Conservation (phyloP, 2,113 vertebrate genomes). For the Cryptomyrus ogoouensis region DNA sequence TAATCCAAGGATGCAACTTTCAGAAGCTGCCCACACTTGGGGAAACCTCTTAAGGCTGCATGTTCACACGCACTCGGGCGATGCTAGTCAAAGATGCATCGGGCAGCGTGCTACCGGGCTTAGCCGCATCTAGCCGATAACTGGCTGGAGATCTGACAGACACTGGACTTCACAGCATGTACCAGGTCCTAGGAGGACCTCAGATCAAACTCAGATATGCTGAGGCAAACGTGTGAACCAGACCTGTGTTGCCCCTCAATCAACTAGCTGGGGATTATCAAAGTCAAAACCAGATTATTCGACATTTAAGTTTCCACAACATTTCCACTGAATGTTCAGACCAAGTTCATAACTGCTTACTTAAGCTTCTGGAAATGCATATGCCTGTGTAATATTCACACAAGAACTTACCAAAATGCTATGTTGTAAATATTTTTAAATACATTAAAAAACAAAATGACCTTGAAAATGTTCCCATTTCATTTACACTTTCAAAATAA, state of each 20-base stretch:
- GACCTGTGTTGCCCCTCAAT: neutral
- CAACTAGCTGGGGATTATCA: neutral
- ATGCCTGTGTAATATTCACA: neutral
- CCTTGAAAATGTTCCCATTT: neutral
- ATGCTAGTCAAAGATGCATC: neutral
- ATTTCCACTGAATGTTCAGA: neutral
- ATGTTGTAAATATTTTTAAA: neutral
- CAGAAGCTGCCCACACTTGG: neutral
- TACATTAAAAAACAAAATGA: neutral
- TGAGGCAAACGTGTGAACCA: neutral
- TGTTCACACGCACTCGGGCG: neutral
- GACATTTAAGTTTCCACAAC: neutral
- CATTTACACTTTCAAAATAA: neutral
- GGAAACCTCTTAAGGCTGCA: neutral
- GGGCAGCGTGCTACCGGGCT: neutral
- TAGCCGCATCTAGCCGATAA: neutral
- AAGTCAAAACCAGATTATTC: neutral
- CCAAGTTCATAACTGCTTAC: neutral
- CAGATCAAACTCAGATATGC: slow-evolving; percentile 7
- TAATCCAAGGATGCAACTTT: neutral
- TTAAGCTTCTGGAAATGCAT: neutral
- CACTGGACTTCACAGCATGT: neutral
- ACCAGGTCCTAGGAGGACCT: neutral
- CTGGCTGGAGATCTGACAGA: neutral
- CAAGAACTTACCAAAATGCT: neutral